A percentile compares a stretch with the other conserved stretches of the same genome.
Evolutionary conservation across 2,888 invertebrate genomes (phyloP).

Genomic region (Brenthis ino): DNA sequence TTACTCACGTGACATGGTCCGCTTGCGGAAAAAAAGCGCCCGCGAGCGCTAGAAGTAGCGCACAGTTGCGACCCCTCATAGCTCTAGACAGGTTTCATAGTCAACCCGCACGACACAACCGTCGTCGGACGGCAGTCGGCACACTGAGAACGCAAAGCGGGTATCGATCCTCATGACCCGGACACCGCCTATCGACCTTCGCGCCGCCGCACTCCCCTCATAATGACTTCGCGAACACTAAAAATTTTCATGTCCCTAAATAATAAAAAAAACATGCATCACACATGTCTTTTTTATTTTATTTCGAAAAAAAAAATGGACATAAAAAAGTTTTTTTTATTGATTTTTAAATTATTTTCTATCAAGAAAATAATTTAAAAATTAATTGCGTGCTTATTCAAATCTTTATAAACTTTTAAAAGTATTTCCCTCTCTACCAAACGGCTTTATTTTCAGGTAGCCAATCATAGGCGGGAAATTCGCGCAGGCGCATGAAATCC

Average conservation of each 20-base stretch:
- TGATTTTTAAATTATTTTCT: too few species aligned
- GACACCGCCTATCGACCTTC: constrained; percentile 75
- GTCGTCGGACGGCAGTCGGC: constrained; percentile 54
- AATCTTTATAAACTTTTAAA: too few species aligned
- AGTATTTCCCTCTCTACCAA: not conserved
- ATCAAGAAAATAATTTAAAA: too few species aligned
- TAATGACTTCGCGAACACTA: not conserved
- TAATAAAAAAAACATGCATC: too few species aligned
- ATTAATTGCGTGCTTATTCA: too few species aligned
- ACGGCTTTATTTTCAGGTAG: not conserved
- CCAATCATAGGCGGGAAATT: not conserved
- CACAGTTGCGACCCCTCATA: constrained; percentile 82
- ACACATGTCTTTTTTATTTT: too few species aligned
- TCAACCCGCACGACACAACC: constrained; percentile 56
- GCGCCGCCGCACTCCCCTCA: constrained; percentile 58
- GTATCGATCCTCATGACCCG: constrained; percentile 71
- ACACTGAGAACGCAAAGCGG: constrained; percentile 61
- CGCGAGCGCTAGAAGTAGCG: constrained; percentile 82
- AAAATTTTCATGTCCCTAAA: not conserved
- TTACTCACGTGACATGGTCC: constrained; percentile 84
- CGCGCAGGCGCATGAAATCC: not conserved
- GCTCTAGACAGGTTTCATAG: constrained; percentile 72
- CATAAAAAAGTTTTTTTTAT: too few species aligned
- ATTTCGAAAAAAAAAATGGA: too few species aligned
- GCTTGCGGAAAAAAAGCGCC: constrained; percentile 82